A percentile compares a stretch with the other conserved stretches of the same genome.
Evolutionary conservation across 2,888 invertebrate genomes (phyloP).

Genomic region (Drosophila imparisetae): DNA sequence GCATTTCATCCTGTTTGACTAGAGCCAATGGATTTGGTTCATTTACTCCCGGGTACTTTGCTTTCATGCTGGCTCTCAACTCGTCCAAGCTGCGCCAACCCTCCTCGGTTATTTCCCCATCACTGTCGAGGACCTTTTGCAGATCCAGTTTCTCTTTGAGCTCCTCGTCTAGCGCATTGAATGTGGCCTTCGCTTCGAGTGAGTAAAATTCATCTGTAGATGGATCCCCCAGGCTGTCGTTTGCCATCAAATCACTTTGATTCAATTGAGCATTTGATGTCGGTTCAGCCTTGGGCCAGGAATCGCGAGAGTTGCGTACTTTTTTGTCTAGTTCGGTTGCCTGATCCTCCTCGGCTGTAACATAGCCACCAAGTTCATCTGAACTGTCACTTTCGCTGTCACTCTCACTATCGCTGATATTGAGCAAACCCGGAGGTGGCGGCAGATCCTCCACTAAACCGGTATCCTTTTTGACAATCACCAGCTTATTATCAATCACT

Average conservation of each 20-base stretch:
- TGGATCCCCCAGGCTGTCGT: conserved; percentile 20
- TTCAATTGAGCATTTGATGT: background rate
- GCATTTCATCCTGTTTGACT: conserved; percentile 49
- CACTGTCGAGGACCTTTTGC: conserved; percentile 51
- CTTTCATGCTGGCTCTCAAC: conserved; percentile 55
- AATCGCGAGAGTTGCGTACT: conserved; percentile 11
- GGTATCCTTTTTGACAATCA: conserved; percentile 76
- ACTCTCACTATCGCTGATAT: conserved; percentile 54
- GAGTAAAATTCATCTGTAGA: conserved; percentile 62
- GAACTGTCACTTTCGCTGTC: conserved; percentile 30
- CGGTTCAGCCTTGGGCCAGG: conserved; percentile 53
- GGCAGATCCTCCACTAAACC: conserved; percentile 74
- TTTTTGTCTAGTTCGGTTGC: background rate
- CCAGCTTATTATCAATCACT: conserved; percentile 76
- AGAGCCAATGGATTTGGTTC: conserved; percentile 9
- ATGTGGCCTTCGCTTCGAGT: conserved; percentile 55
- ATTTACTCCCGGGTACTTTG: conserved; percentile 3
- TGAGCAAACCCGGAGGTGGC: conserved; percentile 55
- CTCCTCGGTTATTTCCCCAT: conserved; percentile 65
- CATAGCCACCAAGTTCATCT: conserved; percentile 27
- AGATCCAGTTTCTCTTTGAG: conserved; percentile 73
- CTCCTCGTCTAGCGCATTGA: conserved; percentile 70
- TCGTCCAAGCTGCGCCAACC: conserved; percentile 75
- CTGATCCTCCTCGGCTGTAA: conserved; percentile 50
- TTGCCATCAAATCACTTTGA: conserved; percentile 14